phyloP scores from a whole-genome alignment of 2,113 vertebrate species.

The Tapirus terrestris region DNA sequence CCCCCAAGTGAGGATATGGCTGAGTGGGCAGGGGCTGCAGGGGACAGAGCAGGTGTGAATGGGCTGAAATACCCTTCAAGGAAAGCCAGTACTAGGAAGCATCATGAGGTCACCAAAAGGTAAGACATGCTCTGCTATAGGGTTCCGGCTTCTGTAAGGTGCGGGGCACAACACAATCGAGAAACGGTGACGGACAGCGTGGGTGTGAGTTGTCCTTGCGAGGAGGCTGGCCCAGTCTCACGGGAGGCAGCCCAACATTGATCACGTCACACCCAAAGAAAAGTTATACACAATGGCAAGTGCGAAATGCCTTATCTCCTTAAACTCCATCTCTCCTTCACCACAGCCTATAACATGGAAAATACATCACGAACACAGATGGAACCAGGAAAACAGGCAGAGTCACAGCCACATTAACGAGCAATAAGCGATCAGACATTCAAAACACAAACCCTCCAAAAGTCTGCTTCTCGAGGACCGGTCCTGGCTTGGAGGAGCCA shows the following conservation, averaged over 20 bases:
- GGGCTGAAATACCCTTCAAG: neutral
- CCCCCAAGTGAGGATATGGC: neutral
- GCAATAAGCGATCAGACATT: neutral
- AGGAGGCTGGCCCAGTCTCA: rapidly evolving
- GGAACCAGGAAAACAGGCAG: neutral
- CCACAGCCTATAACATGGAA: neutral
- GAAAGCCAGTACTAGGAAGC: neutral
- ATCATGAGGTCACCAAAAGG: neutral
- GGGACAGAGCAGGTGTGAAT: neutral
- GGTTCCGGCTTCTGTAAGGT: neutral
- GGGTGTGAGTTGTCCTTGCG: rapidly evolving
- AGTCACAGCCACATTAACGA: rapidly evolving
- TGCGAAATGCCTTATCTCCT: neutral
- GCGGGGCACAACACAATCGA: neutral
- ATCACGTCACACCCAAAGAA: neutral
- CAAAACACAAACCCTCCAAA: neutral
- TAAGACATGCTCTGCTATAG: rapidly evolving
- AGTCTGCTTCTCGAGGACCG: neutral
- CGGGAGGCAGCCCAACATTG: neutral
- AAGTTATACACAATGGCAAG: neutral
- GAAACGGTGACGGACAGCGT: neutral
- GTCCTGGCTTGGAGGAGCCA: neutral
- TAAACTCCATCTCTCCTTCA: neutral
- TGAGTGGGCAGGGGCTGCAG: rapidly evolving
- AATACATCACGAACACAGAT: rapidly evolving